Evolutionary conservation across 2,113 vertebrate species (phyloP), one percentile per base, ranked within the genome.

Genomic region (Uria lomvia): DNA sequence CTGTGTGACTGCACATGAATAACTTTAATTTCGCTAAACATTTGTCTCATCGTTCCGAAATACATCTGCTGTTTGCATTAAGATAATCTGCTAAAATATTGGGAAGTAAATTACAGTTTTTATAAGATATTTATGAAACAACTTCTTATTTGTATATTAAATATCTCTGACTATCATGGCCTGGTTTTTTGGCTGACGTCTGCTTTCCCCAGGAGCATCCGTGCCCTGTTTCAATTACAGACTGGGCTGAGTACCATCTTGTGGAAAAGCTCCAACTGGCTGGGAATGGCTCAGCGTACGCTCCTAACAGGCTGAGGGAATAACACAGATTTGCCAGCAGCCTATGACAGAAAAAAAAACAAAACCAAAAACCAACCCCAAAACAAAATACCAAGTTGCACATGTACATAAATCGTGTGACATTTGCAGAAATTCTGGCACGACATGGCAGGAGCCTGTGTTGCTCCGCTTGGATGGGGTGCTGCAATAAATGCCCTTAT

Each of bases 41-140:
- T 98, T 98, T 97, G 97, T 98, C 97, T 98, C 76, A 2, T 95
- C 49, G 8, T 95, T 97, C 95, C 42, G 53, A 98, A 97, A 97
- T 98, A 96, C 97, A 98, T 98, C 97, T 98, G 97, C 97, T 98
- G 96, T 98, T 98, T 98, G 97, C 94, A 94, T 97, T 97, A 91
- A 97, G 91, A 97, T 97, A 97, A 98, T 98, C 96, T 98, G 95
- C 95, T 96, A 90, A 97, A 97, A 98, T 97, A 97, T 88, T 97
- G 96, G 96, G 97, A 98, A 96, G 90, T 90, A 95, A 97, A 97
- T 97, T 87, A 94, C 92, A 96, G 96, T 94, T 97, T 98, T 98
- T 93, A 95, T 96, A 95, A 97, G 93, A 96, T 97, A 97, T 97
- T 98, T 97, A 97, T 97, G 96, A 97, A 97, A 87, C 93, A 97